These are phyloP conservation scores for Ptilodon capucinus DNA, from an alignment of 2,888 invertebrate genomes.

Conservation along the genomic window DNA sequence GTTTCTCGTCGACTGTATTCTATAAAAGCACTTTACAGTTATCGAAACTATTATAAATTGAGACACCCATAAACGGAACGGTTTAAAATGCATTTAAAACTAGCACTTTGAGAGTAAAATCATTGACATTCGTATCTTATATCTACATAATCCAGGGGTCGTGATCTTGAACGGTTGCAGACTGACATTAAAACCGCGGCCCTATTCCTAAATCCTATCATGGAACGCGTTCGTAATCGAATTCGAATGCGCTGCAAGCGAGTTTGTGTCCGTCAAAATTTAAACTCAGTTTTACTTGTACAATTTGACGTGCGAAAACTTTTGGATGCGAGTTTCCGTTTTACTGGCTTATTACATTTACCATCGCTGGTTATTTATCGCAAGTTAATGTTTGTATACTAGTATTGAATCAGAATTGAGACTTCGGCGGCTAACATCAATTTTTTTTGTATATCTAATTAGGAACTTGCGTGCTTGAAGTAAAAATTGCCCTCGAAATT, in stretches of 20 bases:
- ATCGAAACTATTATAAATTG: neutral
- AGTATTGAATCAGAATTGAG: no score
- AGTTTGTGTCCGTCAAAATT: slow-evolving; percentile 36
- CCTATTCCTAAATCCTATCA: slow-evolving; percentile 50
- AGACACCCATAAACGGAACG: neutral
- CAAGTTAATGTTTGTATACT: no score
- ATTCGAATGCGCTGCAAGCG: slow-evolving; percentile 26
- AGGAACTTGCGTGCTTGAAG: no score
- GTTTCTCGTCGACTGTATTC: no score
- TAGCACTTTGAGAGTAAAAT: slow-evolving; percentile 49
- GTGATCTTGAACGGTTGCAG: slow-evolving; percentile 69
- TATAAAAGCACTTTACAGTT: neutral
- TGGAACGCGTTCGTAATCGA: slow-evolving; percentile 46
- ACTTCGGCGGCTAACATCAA: no score
- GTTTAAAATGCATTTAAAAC: slow-evolving; percentile 39
- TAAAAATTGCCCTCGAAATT: no score
- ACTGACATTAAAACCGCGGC: slow-evolving; percentile 50
- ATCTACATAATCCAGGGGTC: slow-evolving; percentile 69
- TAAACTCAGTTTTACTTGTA: slow-evolving; percentile 23
- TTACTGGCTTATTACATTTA: neutral
- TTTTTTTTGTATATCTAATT: no score
- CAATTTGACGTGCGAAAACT: slow-evolving; percentile 19
- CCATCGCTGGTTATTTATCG: no score
- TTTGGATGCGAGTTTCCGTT: neutral
- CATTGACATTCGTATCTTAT: slow-evolving; percentile 69